These are phyloP conservation scores for Meleagris gallopavo DNA, from an alignment of 2,113 vertebrate genomes.

Conservation along the genomic window DNA sequence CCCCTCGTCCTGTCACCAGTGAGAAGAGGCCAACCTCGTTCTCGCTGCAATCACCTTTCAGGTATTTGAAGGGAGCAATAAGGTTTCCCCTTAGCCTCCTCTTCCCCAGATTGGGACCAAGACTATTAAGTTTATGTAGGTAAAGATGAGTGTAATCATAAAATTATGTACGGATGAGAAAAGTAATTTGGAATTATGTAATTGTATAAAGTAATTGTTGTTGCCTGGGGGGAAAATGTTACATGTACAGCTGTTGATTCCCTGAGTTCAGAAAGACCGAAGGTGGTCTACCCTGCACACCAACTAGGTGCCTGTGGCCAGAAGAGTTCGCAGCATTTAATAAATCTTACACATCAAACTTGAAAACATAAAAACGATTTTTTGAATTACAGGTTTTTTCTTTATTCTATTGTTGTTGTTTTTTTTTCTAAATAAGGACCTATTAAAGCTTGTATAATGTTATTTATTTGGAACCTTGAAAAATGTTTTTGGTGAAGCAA, in stretches of 20 bases:
- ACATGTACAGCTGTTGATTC: not conserved
- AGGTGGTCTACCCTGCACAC: not conserved
- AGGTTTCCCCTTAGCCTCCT: too few relatives aligned
- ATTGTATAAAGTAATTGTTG: not conserved
- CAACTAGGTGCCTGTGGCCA: not conserved
- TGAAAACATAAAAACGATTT: not conserved
- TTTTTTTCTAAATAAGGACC: not conserved
- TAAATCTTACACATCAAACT: not conserved
- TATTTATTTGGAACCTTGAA: not conserved
- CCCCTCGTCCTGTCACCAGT: too few relatives aligned
- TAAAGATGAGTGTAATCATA: not conserved
- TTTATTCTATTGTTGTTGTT: too few relatives aligned
- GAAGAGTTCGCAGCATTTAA: not conserved
- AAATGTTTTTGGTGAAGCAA: not conserved
- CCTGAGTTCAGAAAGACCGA: not conserved
- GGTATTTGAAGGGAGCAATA: too few relatives aligned
- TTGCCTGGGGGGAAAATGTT: not conserved
- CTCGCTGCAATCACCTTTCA: too few relatives aligned
- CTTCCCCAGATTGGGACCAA: not conserved
- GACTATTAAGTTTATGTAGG: not conserved
- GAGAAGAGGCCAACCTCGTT: too few relatives aligned
- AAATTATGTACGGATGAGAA: not conserved
- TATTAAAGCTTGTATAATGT: not conserved
- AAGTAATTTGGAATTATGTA: not conserved
- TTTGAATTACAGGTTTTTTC: not conserved